phyloP scores from a whole-genome alignment of 1,140 invertebrate species.

The Apis mellifera region Amel_HAv3.1 CM009940.2:4019501-4020000 shows the following conservation, averaged over 20 bases:
- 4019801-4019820: no score
- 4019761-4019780: no score
- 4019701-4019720: neutral
- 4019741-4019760: neutral
- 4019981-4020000: slow-evolving; percentile 18
- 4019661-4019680: neutral
- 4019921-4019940: neutral
- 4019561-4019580: no score
- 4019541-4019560: no score
- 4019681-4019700: neutral
- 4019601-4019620: slow-evolving; percentile 5
- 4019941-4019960: neutral
- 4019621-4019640: neutral
- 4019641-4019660: neutral
- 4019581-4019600: neutral
- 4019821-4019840: no score
- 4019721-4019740: neutral
- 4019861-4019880: neutral
- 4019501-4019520: no score
- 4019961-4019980: neutral
- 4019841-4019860: neutral
- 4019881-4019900: no score
- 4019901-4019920: neutral
- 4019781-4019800: no score
- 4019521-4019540: no score